Conservation (phyloP, 2,113 vertebrate genomes). For the Patagioenas fasciata region DNA sequence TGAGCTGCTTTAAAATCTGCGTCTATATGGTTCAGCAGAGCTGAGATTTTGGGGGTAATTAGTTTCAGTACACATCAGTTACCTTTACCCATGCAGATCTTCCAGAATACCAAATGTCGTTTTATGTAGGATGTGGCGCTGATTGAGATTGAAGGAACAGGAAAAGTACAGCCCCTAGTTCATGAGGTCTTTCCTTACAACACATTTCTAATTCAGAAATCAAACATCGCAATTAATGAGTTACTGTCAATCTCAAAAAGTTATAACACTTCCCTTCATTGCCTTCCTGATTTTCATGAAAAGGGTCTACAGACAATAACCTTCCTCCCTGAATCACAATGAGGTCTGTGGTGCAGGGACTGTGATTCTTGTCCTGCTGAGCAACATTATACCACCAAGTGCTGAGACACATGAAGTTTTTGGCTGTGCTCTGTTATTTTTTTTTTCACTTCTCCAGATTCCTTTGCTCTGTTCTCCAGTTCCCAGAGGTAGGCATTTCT, state of each 20-base stretch:
- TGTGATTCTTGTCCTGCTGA: constrained; percentile 45
- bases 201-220: background rate
- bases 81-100: background rate
- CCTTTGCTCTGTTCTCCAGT: constrained; percentile 62
- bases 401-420: constrained; percentile 45
- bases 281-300: background rate
- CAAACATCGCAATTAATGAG: background rate
- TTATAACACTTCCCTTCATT: background rate
- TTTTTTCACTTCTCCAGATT: constrained; percentile 49
- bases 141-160: background rate
- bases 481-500: constrained; percentile 83
- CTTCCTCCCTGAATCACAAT: background rate
- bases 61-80: background rate
- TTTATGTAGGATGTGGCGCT: background rate
- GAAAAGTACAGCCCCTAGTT: background rate
- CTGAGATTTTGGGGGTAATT: background rate
- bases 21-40: background rate
- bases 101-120: background rate
- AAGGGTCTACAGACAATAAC: background rate
- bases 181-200: background rate
- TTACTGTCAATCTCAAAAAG: background rate
- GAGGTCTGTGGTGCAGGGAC: background rate
- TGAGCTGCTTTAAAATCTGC: background rate
- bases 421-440: constrained; percentile 34
- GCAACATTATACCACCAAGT: constrained; percentile 35